Evolutionary conservation across 2,888 invertebrate genomes (phyloP).

Genomic region (Dryobotodes eremita): DNA sequence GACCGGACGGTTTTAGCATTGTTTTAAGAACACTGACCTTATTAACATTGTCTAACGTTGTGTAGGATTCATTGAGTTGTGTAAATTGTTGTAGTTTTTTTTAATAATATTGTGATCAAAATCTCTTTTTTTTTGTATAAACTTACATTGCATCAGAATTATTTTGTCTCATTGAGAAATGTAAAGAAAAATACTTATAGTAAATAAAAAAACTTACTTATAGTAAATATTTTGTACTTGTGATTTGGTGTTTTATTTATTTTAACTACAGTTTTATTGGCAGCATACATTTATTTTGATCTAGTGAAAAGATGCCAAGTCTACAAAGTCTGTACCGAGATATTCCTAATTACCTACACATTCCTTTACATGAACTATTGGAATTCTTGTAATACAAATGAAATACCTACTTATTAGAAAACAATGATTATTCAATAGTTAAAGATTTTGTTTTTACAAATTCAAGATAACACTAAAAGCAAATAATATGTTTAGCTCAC

Average conservation of each 20-base stretch:
- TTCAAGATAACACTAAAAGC: background rate
- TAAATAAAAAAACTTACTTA: slow-evolving; percentile 38
- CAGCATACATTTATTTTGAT: slow-evolving; percentile 46
- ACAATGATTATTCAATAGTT: background rate
- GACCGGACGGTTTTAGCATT: slow-evolving; percentile 67
- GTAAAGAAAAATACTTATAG: background rate
- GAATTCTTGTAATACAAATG: slow-evolving; percentile 5
- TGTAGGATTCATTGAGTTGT: slow-evolving; percentile 44
- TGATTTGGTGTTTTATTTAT: slow-evolving; percentile 53
- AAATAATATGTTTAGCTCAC: background rate
- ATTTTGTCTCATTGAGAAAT: slow-evolving; percentile 11
- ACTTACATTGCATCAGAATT: background rate
- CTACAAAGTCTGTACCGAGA: slow-evolving; percentile 43
- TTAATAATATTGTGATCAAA: slow-evolving; percentile 17
- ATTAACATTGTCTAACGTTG: slow-evolving; percentile 50
- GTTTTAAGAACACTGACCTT: slow-evolving; percentile 66
- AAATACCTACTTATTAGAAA: background rate
- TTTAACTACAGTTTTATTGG: slow-evolving; percentile 44
- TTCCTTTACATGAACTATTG: slow-evolving; percentile 30
- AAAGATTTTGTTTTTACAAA: background rate
- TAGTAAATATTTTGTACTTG: slow-evolving; percentile 34
- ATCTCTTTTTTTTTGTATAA: background rate
- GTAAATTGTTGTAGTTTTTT: slow-evolving; percentile 17
- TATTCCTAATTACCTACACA: slow-evolving; percentile 47
- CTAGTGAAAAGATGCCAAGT: slow-evolving; percentile 59